Base-by-base conservation (phyloP, 2,888 invertebrate species). In the Actias luna region DNA sequence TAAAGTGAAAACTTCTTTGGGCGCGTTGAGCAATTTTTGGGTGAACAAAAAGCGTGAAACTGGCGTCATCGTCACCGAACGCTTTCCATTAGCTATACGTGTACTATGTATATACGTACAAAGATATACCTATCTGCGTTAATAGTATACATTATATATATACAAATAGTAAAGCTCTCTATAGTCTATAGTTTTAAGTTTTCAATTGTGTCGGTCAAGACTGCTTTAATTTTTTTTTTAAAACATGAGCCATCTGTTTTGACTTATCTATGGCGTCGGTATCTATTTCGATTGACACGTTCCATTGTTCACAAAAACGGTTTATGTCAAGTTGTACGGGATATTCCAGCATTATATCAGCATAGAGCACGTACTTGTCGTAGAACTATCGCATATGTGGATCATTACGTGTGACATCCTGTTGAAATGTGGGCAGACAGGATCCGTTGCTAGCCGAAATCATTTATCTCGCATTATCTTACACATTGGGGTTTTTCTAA, bases 311-410 rank as follows among this genome's bases (percentile, higher is more conserved):
- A 16, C n/a, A 5, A 29, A 1, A 10, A 5, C 7, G 16, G 29
- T 55, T 7, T 4, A 16, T 14, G n/a, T 8, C 25, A 16, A 4
- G 29, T 7, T 55, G 5, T 29, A 29, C 8, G 55, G n/a, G 27
- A 55, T 55, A 55, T 29, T 55, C 55, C 29, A 14, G 22, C 10
- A n/a, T 55, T 8, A 55, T 55, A 55, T 27, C 55, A 12, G 29
- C 55, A 29, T 55, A 55, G 55, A 55, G 29, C 55, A 55, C 55
- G 55, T 55, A 55, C 55, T 29, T 5, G 55, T 16, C n/a, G 29
- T 55, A 22, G 55, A 29, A 29, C 29, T 55, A 55, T 55, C 55
- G 55, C 29, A 2, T n/a, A 29, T 50, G 46, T 50, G 29, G 29
- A 55, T 55, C 55, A 29, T 55, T 29, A 55, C 55, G 29, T 55